Conservation (phyloP, 2,888 invertebrate species). For the Drosophila ustulata region DNA sequence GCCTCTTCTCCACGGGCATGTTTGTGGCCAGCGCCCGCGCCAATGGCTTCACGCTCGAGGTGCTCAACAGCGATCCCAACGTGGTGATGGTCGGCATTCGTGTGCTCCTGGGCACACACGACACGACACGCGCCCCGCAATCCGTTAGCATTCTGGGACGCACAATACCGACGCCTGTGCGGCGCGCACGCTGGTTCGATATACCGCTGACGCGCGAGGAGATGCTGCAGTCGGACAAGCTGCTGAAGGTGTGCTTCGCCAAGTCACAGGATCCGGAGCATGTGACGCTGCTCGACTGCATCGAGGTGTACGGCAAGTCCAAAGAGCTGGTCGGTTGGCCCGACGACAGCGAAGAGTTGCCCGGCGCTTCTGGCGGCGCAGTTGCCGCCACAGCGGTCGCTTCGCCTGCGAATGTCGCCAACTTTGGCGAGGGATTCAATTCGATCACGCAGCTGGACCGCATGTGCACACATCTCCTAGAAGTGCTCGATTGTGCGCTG, state of each 20-base stretch:
- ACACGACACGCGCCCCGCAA: conserved; percentile 82
- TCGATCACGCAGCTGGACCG: conserved; percentile 85
- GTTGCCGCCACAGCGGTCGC: conserved; percentile 80
- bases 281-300: conserved; percentile 96
- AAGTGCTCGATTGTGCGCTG: conserved; percentile 91
- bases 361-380: conserved; percentile 66
- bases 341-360: conserved; percentile 94
- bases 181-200: conserved; percentile 96
- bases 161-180: conserved; percentile 89
- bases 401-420: conserved; percentile 43
- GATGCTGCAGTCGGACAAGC: conserved; percentile 95
- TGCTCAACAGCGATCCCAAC: conserved; percentile 93
- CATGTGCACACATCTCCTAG: conserved; percentile 89
- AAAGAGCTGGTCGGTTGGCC: conserved; percentile 99
- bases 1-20: conserved; percentile 89
- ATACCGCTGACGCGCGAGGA: conserved; percentile 97
- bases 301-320: conserved; percentile 97
- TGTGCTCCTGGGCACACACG: conserved; percentile 90
- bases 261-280: conserved; percentile 94
- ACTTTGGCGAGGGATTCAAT: conserved; percentile 77
- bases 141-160: conserved; percentile 86
- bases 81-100: conserved; percentile 96
- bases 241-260: conserved; percentile 92
- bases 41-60: conserved; percentile 94
- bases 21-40: conserved; percentile 97